Evolutionary conservation across 2,797 vertebrate species (phyloP).

Genomic region (Catharus ustulatus): DNA sequence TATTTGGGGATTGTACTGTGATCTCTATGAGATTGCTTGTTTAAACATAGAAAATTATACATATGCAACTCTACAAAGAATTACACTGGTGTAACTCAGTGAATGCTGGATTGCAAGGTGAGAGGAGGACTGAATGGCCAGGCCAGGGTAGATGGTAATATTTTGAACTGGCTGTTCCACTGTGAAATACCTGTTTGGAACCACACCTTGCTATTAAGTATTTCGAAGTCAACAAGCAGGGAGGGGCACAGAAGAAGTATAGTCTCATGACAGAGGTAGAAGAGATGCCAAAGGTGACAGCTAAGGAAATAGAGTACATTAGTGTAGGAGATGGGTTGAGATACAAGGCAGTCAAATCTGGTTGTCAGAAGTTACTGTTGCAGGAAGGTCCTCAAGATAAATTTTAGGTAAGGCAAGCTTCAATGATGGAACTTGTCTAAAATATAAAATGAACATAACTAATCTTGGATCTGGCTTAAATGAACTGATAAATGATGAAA

Average conservation of each 20-base stretch:
- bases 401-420: background rate
- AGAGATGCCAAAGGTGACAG: background rate
- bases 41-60: background rate
- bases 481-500: background rate
- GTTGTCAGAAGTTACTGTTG: background rate
- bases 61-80: background rate
- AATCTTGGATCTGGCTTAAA: background rate
- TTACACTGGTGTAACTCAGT: background rate
- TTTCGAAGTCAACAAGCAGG: slow-evolving; percentile 12
- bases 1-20: background rate
- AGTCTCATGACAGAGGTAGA: background rate
- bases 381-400: background rate
- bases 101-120: background rate
- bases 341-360: background rate
- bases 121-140: background rate
- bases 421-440: background rate
- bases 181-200: background rate
- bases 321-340: background rate
- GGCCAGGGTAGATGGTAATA: background rate
- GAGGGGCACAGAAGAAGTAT: background rate
- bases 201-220: slow-evolving; percentile 56
- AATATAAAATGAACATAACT: background rate
- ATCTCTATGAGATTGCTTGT: background rate
- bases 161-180: background rate
- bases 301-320: background rate